Percentiles rank a stretch among this genome's conserved stretches.
Conservation (phyloP, 2,888 invertebrate species). For the Nephrotoma guestfalica region DNA sequence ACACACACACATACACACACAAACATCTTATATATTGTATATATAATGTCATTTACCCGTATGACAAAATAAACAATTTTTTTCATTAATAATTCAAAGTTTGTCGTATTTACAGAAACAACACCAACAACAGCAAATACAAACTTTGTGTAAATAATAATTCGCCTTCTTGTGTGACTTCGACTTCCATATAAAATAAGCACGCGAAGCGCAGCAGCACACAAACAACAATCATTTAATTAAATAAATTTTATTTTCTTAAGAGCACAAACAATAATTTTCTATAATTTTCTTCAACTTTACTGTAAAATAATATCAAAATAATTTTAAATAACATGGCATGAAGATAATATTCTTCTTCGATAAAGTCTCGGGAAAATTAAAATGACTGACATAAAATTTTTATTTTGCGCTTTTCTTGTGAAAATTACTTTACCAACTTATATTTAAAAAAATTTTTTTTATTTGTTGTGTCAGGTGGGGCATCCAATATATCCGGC, state of each 20-base stretch:
- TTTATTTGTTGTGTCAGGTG: constrained; percentile 23
- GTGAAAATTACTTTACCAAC: neutral
- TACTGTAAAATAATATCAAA: neutral
- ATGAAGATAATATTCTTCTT: too few species aligned
- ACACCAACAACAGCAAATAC: neutral
- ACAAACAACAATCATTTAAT: neutral
- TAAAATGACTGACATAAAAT: neutral
- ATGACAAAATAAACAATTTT: neutral
- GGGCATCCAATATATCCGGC: constrained; percentile 43
- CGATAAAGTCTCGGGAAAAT: neutral
- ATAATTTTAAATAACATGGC: too few species aligned
- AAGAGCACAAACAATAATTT: neutral
- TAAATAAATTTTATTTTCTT: neutral
- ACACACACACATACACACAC: neutral
- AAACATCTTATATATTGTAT: neutral
- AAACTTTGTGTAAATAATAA: neutral
- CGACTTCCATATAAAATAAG: neutral
- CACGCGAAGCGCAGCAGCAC: neutral
- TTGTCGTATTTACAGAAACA: neutral
- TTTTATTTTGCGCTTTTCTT: neutral
- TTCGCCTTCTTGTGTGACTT: neutral
- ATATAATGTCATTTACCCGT: neutral
- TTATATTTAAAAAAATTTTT: too few species aligned
- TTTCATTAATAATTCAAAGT: neutral
- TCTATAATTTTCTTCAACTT: neutral